phyloP scores from a whole-genome alignment of 2,888 invertebrate genomes.

The Lepeophtheirus nordmannii region DNA sequence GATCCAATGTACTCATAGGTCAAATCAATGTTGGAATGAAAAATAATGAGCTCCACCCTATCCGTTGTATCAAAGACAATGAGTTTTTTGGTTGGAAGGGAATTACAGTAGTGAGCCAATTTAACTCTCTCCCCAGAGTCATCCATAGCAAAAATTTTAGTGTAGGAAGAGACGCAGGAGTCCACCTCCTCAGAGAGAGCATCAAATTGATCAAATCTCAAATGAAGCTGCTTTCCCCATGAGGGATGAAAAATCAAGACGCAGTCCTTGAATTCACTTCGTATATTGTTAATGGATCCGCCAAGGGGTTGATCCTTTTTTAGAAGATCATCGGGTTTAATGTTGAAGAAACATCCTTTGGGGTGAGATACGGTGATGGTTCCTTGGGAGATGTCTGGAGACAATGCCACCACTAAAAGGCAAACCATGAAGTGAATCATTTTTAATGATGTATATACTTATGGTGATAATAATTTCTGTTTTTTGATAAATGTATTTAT shows the following conservation, averaged over 20 bases:
- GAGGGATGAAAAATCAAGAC: neutral
- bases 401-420: too few species aligned
- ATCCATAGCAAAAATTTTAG: neutral
- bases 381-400: too few species aligned
- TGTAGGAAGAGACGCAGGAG: neutral
- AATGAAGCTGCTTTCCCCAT: neutral
- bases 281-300: neutral
- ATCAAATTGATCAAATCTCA: neutral
- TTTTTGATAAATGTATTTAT: too few species aligned
- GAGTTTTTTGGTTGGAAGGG: neutral
- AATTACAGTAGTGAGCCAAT: neutral
- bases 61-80: slow-evolving; percentile 2
- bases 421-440: too few species aligned
- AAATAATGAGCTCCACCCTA: neutral
- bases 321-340: neutral
- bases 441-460: too few species aligned
- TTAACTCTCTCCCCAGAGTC: neutral
- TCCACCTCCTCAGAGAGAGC: neutral
- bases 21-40: neutral
- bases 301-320: neutral
- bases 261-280: neutral
- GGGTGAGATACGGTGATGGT: neutral
- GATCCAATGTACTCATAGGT: neutral
- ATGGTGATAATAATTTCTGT: too few species aligned
- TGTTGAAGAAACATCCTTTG: neutral